Evolutionary conservation across 1,140 invertebrate species (phyloP).

Genomic region (Aphaenogaster ashmeadi): DNA sequence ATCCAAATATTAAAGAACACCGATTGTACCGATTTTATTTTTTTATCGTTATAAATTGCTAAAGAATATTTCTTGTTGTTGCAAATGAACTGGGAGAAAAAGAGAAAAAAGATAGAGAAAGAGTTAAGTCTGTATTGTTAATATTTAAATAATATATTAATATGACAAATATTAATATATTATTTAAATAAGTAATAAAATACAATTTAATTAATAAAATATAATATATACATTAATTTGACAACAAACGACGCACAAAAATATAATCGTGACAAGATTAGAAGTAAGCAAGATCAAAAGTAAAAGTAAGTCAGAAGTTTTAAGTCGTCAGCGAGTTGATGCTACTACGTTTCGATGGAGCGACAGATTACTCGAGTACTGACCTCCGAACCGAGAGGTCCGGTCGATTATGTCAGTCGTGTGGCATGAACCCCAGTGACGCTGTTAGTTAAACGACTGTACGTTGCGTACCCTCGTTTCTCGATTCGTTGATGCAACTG

Average conservation of each 20-base stretch:
- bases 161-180: too few relatives aligned
- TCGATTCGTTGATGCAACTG: constrained; percentile 47
- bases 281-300: neutral
- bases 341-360: constrained; percentile 1
- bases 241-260: neutral
- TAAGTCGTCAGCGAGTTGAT: neutral
- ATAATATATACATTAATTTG: neutral
- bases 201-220: too few relatives aligned
- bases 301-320: neutral
- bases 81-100: neutral
- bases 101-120: neutral
- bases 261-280: neutral
- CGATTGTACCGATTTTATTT: neutral
- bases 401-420: constrained; percentile 60
- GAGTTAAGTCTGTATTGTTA: neutral
- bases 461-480: constrained; percentile 43
- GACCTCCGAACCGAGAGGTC: constrained; percentile 61
- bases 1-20: neutral
- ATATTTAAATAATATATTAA: constrained; percentile 14
- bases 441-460: constrained; percentile 7
- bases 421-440: constrained; percentile 41
- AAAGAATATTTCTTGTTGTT: neutral
- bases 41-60: neutral
- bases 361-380: constrained; percentile 26
- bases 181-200: too few relatives aligned